phyloP scores from a whole-genome alignment of 2,113 vertebrate species.

The Calyptomena viridis region DNA sequence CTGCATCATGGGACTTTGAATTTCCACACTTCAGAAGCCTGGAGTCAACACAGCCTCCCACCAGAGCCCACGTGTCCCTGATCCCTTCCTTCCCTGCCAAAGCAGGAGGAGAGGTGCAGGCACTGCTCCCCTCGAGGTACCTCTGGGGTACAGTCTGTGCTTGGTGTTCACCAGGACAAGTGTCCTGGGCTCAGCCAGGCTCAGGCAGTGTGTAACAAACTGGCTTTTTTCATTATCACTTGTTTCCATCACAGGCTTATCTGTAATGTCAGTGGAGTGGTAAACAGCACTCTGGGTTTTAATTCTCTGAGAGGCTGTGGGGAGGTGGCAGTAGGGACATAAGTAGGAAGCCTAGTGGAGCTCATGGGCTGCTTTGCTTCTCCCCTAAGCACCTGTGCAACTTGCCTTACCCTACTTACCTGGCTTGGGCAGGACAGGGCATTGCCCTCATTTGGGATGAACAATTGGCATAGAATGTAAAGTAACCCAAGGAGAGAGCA shows the following conservation, averaged over 20 bases:
- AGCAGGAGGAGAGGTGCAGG: not conserved
- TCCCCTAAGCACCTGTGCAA: not conserved
- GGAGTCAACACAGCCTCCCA: not conserved
- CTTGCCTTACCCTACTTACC: not conserved
- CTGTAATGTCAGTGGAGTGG: not conserved
- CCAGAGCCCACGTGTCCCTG: not conserved
- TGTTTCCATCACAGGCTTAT: not conserved
- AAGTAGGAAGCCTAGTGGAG: not conserved
- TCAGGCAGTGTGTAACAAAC: not conserved
- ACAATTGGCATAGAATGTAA: not conserved
- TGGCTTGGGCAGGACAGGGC: not conserved
- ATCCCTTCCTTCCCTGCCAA: not conserved
- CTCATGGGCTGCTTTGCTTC: not conserved
- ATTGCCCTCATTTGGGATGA: not conserved
- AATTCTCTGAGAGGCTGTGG: not conserved
- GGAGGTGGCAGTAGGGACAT: not conserved
- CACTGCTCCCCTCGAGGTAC: not conserved
- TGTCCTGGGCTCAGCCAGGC: not conserved
- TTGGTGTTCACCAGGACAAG: not conserved
- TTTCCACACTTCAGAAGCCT: not conserved
- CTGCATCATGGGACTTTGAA: not conserved
- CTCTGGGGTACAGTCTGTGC: too few relatives aligned
- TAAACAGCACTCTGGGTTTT: not conserved
- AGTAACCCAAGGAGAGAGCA: not conserved
- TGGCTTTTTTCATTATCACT: not conserved